These are phyloP conservation scores for Stegodyphus mimosarum DNA, from an alignment of 1,140 invertebrate species.

Conservation along the genomic window DNA sequence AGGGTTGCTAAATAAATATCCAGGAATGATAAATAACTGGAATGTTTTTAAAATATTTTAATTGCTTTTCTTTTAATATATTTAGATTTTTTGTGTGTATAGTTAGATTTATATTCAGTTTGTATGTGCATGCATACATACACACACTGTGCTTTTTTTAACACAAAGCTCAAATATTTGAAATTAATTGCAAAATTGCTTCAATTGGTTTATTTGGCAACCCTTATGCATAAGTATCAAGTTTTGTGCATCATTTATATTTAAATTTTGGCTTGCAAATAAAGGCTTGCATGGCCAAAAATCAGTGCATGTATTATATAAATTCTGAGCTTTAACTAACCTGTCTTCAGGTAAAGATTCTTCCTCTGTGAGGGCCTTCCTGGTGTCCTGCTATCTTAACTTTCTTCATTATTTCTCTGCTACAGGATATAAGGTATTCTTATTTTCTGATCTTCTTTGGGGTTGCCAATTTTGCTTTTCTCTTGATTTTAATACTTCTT, in stretches of 20 bases:
- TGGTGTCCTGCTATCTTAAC: slow-evolving; percentile 53
- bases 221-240: not conserved
- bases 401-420: slow-evolving; percentile 35
- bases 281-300: slow-evolving; percentile 18
- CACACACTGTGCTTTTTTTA: not conserved
- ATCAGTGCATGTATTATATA: not conserved
- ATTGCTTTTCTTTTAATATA: not conserved
- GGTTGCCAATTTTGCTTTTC: too few relatives aligned
- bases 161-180: too few relatives aligned
- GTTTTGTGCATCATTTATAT: not conserved
- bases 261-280: not conserved
- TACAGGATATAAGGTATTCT: slow-evolving; percentile 46
- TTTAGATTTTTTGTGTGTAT: not conserved
- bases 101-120: not conserved
- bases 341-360: slow-evolving; percentile 44
- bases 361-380: slow-evolving; percentile 32
- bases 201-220: slow-evolving; percentile 2
- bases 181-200: too few relatives aligned
- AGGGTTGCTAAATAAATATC: not conserved
- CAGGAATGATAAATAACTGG: not conserved
- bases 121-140: not conserved
- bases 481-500: too few relatives aligned
- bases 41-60: not conserved
- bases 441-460: not conserved
- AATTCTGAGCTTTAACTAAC: slow-evolving; percentile 18